Base-by-base conservation (phyloP, 2,888 invertebrate genomes). In the Lycia hirtaria region DNA sequence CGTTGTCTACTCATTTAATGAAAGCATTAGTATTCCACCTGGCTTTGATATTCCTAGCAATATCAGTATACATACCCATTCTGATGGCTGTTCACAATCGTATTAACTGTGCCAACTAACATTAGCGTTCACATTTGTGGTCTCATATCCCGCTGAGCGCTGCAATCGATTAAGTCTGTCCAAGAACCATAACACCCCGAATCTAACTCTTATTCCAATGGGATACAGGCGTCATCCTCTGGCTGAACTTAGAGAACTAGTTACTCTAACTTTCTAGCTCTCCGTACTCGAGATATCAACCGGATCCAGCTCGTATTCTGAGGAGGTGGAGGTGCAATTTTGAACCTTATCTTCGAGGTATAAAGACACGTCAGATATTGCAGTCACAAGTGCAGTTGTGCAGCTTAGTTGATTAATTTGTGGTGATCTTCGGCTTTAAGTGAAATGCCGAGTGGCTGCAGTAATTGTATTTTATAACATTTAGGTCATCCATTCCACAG, bases 151-250 rank as follows among this genome's bases (percentile, higher is more conserved):
- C 60, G 52, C 24, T 38, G 45, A 15, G 50, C 35, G 24, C 50
- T 61, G 55, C 76, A 73, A 74, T 81, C 74, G 78, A 76, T 80
- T 79, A 75, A 73, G 66, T 67, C 64, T 68, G 59, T 68, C 56
- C 68, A 53, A 41, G 28, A 17, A 44, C 3, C 10, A 17, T 14
- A 26, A 30, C 37, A 32, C 33, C 24, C 24, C 37, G 35, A 15
- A 50, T 38, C 24, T 50, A 51, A 37, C 44, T 40, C 50, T 45
- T 56, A 45, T 50, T 37, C 45, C 40, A 24, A 33, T 4, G 17
- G 12, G 10, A 17, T 45, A 30, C 22, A 50, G 38, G 20, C 26
- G 15, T 4, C 37, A 32, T 30, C 10, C n/a, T 26, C 14, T 41
- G 4, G 15, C 20, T 24, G 19, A 33, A 47, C 20, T 19, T 19